A percentile compares a stretch with the other conserved stretches of the same genome.
Conservation (phyloP, 2,797 vertebrate genomes). For the Sebastolobus altivelis region DNA sequence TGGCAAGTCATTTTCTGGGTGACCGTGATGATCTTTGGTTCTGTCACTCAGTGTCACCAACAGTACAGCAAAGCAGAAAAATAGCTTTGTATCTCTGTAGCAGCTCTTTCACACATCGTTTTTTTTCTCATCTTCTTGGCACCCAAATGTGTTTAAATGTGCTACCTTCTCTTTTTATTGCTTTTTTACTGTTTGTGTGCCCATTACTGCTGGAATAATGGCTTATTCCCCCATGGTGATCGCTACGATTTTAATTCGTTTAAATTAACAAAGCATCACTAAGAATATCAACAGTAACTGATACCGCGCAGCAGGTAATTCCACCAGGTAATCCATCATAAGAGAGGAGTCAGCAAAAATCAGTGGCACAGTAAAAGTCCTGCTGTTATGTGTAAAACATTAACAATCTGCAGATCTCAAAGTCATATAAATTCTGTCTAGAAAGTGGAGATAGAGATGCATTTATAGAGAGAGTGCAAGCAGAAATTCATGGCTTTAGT, state of each 20-base stretch:
- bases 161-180: slow-evolving; percentile 31
- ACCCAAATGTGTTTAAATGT: slow-evolving; percentile 26
- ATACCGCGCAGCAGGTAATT: slow-evolving; percentile 12
- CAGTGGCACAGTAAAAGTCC: slow-evolving; percentile 3
- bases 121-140: slow-evolving; percentile 10
- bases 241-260: background rate
- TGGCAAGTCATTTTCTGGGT: slow-evolving; percentile 41
- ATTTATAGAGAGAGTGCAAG: background rate
- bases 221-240: slow-evolving; percentile 4
- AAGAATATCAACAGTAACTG: background rate
- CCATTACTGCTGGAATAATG: slow-evolving; percentile 24
- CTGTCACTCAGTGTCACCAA: slow-evolving; percentile 53
- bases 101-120: slow-evolving; percentile 1
- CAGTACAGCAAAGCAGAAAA: slow-evolving; percentile 30
- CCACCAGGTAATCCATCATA: background rate
- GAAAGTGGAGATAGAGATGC: background rate
- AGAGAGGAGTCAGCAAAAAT: slow-evolving; percentile 1
- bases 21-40: slow-evolving; percentile 51
- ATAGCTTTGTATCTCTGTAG: slow-evolving; percentile 18
- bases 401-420: background rate
- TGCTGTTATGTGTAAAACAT: background rate
- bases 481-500: background rate
- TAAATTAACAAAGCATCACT: slow-evolving; percentile 7
- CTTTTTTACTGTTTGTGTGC: slow-evolving; percentile 5
- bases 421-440: background rate